Evolutionary conservation across 30 jellyfish, hydroid and myxozoan species (phyloP).

Genomic region (Chrysaora quinquecirrha): DNA sequence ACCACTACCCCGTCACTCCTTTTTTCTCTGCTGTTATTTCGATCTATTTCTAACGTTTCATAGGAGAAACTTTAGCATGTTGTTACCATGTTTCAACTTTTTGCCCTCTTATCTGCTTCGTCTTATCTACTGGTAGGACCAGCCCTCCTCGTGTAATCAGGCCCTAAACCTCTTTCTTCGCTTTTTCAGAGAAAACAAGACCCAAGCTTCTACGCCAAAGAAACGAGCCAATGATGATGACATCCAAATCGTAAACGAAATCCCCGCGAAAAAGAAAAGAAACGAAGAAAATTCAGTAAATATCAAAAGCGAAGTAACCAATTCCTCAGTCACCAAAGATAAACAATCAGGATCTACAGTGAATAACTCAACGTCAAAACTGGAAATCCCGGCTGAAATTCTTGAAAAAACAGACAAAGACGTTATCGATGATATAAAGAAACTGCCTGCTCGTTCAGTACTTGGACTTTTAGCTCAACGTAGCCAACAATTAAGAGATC

Average conservation of each 20-base stretch:
- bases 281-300: not conserved
- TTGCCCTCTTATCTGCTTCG: too few species aligned
- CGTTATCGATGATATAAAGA: conserved; percentile 38
- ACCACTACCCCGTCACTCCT: too few species aligned
- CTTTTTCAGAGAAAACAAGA: not conserved
- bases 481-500: conserved; percentile 88
- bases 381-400: conserved; percentile 5
- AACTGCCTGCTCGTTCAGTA: conserved; percentile 13
- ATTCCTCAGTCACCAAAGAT: not conserved
- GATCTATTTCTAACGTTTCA: too few species aligned
- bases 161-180: too few species aligned
- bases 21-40: too few species aligned
- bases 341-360: not conserved
- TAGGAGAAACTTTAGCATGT: too few species aligned
- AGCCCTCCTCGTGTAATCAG: too few species aligned
- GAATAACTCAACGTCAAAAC: not conserved
- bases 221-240: conserved; percentile 24
- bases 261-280: conserved; percentile 10
- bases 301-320: not conserved
- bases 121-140: too few species aligned
- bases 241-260: conserved; percentile 11
- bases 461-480: conserved; percentile 52
- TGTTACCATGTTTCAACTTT: too few species aligned
- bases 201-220: not conserved
- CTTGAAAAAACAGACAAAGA: conserved; percentile 25